These are phyloP conservation scores for Catalaphyllia jardinei DNA, from an alignment of 64 coral and sea anemone species.

Conservation along the genomic window DNA sequence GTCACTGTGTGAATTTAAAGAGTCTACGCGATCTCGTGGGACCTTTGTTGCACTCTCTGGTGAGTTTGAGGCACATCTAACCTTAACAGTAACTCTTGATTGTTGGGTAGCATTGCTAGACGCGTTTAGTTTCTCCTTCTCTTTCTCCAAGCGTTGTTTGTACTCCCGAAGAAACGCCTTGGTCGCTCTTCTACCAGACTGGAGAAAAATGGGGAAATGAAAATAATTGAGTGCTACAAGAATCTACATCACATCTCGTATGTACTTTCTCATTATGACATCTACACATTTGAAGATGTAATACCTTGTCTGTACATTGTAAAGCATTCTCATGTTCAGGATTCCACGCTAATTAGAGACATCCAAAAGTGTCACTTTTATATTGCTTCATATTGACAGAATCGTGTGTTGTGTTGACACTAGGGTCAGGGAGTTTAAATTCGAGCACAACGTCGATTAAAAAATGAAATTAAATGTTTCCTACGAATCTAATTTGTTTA, in stretches of 20 bases:
- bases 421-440: too few species aligned
- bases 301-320: too few species aligned
- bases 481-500: too few species aligned
- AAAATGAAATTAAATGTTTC: too few species aligned
- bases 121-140: not conserved
- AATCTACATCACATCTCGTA: not conserved
- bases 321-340: too few species aligned
- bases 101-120: not conserved
- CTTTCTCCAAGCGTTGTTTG: not conserved
- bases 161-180: slow-evolving; percentile 90
- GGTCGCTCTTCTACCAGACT: slow-evolving; percentile 94
- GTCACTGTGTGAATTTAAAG: not conserved
- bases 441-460: too few species aligned
- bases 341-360: too few species aligned
- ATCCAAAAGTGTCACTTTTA: too few species aligned
- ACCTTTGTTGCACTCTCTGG: not conserved
- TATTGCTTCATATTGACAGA: too few species aligned
- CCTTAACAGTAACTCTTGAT: not conserved
- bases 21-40: not conserved
- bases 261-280: too few species aligned
- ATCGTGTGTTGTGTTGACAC: too few species aligned
- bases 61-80: not conserved
- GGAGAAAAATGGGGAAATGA: not conserved
- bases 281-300: too few species aligned
- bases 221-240: not conserved